Conservation (phyloP, 2,797 vertebrate genomes). For the Pipistrellus pipistrellus region DNA sequence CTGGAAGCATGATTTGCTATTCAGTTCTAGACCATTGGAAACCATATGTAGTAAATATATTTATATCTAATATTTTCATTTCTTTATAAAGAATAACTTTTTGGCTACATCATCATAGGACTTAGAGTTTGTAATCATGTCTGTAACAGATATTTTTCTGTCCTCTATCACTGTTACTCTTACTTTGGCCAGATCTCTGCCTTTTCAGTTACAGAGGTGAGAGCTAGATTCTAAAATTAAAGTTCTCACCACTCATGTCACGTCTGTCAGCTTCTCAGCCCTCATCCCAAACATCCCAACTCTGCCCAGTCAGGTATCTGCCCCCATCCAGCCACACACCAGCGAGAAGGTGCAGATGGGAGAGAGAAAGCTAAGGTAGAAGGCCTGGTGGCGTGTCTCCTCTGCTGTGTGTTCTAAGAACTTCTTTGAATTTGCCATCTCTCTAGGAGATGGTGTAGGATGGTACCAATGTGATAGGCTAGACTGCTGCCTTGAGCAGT, state of each 20-base stretch:
- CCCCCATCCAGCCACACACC: background rate
- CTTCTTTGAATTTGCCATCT: fast-evolving
- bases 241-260: background rate
- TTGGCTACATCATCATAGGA: background rate
- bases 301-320: background rate
- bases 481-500: background rate
- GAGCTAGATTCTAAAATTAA: background rate
- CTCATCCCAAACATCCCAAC: background rate
- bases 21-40: background rate
- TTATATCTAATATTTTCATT: background rate
- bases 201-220: background rate
- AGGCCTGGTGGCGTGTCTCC: background rate
- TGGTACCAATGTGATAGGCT: background rate
- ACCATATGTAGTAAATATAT: background rate
- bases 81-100: conserved; percentile 18
- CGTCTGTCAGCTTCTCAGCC: background rate
- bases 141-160: background rate
- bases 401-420: background rate
- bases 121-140: conserved; percentile 14
- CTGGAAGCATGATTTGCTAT: background rate
- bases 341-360: too few species aligned
- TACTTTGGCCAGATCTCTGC: background rate
- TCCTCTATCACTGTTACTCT: background rate
- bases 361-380: too few species aligned
- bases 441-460: background rate